Evolutionary conservation across 2,888 invertebrate genomes (phyloP).

Genomic region (Brachylomia viminalis): DNA sequence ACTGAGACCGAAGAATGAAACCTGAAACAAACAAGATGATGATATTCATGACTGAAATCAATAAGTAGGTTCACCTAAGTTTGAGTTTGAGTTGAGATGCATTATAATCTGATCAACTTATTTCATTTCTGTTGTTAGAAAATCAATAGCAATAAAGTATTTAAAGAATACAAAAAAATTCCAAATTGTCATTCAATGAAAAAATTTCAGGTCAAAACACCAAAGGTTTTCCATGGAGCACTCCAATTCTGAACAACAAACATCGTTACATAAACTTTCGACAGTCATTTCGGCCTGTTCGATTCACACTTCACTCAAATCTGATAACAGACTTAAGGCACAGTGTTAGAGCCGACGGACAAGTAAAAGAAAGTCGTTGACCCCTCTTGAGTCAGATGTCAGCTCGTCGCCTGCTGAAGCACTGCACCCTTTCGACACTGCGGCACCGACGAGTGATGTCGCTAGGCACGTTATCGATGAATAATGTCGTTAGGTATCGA

Average conservation of each 20-base stretch:
- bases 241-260: constrained; percentile 23
- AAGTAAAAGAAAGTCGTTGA: constrained; percentile 79
- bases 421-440: constrained; percentile 89
- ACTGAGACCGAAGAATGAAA: constrained; percentile 26
- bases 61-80: not conserved
- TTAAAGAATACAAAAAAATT: not conserved
- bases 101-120: not conserved
- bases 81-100: not conserved
- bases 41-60: constrained; percentile 23
- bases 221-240: constrained; percentile 25
- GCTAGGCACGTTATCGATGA: constrained; percentile 65
- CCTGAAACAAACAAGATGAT: constrained; percentile 20
- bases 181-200: not conserved
- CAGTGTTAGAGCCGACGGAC: constrained; percentile 70
- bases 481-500: constrained; percentile 48
- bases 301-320: constrained; percentile 61
- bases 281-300: constrained; percentile 48
- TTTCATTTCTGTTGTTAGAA: not conserved
- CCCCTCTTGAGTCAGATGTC: constrained; percentile 86
- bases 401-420: constrained; percentile 82
- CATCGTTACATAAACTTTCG: constrained; percentile 42
- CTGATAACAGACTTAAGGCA: constrained; percentile 69
- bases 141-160: not conserved
- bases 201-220: constrained; percentile 10
- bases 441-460: constrained; percentile 81